Percentiles rank a stretch among this genome's conserved stretches.
phyloP scores from a whole-genome alignment of 2,888 invertebrate species.

The Chalcis sispes region DNA sequence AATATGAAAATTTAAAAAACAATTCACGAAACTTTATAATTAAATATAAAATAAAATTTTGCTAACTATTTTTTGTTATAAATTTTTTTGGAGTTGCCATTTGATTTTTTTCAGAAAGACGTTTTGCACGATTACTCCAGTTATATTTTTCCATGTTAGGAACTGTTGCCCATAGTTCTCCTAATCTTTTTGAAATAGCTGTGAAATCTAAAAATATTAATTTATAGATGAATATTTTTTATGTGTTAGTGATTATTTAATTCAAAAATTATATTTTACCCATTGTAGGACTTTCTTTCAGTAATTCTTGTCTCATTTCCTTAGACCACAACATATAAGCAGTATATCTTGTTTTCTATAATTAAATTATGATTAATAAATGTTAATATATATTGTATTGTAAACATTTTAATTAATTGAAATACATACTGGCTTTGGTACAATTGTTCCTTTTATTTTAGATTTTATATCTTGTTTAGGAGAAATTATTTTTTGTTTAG shows the following conservation, averaged over 20 bases:
- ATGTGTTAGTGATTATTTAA: background rate
- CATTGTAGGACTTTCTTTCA: slow-evolving; percentile 85
- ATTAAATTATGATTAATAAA: slow-evolving; percentile 33
- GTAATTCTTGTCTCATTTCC: slow-evolving; percentile 85
- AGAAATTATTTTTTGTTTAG: slow-evolving; percentile 26
- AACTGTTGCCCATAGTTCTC: slow-evolving; percentile 93
- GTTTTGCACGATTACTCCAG: slow-evolving; percentile 90
- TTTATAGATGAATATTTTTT: background rate
- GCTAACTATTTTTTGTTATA: slow-evolving; percentile 73
- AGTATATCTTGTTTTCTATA: slow-evolving; percentile 85
- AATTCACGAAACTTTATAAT: slow-evolving; percentile 1
- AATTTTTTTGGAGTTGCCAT: slow-evolving; percentile 74
- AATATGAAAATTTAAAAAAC: slow-evolving; percentile 7
- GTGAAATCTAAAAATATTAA: slow-evolving; percentile 81
- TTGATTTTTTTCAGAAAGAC: slow-evolving; percentile 78
- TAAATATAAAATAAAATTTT: slow-evolving; percentile 2
- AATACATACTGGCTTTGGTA: slow-evolving; percentile 49
- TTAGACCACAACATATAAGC: slow-evolving; percentile 96
- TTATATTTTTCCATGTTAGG: slow-evolving; percentile 82
- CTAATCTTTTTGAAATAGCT: slow-evolving; percentile 89
- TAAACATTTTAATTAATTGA: background rate
- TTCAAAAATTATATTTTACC: slow-evolving; percentile 75
- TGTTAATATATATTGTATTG: slow-evolving; percentile 3
- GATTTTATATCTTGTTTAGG: slow-evolving; percentile 43
- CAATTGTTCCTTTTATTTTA: slow-evolving; percentile 29